These are phyloP conservation scores for Synergus itoensis DNA, from an alignment of 2,888 invertebrate genomes.

Conservation along the genomic window DNA sequence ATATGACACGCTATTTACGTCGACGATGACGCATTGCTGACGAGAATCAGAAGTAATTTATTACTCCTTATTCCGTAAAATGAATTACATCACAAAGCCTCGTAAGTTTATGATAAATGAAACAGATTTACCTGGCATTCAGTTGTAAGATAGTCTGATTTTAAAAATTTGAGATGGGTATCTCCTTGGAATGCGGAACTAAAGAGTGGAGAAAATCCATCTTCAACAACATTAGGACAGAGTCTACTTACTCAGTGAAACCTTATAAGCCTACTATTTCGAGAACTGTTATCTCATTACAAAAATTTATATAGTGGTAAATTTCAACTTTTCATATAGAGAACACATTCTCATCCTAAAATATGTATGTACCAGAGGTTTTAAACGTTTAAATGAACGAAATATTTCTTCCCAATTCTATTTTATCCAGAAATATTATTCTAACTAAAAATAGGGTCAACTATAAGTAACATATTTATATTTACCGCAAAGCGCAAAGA, in stretches of 20 bases:
- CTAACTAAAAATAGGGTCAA: no score
- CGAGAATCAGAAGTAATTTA: conserved; percentile 35
- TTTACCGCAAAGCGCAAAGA: no score
- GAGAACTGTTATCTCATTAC: neutral
- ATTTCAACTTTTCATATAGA: neutral
- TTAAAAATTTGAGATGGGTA: neutral
- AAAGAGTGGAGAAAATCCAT: neutral
- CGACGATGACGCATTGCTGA: conserved; percentile 29
- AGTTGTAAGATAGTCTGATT: neutral
- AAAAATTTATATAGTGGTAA: neutral
- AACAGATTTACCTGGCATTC: conserved; percentile 30
- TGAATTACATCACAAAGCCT: conserved; percentile 25
- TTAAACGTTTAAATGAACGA: no score
- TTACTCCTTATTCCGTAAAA: conserved; percentile 14
- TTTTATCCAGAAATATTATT: no score
- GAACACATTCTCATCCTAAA: neutral
- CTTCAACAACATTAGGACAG: neutral
- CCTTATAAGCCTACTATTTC: neutral
- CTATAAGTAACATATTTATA: no score
- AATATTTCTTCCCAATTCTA: no score
- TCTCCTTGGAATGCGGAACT: conserved; percentile 13
- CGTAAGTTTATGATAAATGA: conserved; percentile 32
- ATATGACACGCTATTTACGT: conserved; percentile 32
- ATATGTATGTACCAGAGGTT: neutral
- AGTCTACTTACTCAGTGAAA: neutral